Evolutionary conservation across 2,888 invertebrate species (phyloP), one percentile per base, ranked within the genome.

Genomic region (Cataglyphis rosenhaueri): DNA sequence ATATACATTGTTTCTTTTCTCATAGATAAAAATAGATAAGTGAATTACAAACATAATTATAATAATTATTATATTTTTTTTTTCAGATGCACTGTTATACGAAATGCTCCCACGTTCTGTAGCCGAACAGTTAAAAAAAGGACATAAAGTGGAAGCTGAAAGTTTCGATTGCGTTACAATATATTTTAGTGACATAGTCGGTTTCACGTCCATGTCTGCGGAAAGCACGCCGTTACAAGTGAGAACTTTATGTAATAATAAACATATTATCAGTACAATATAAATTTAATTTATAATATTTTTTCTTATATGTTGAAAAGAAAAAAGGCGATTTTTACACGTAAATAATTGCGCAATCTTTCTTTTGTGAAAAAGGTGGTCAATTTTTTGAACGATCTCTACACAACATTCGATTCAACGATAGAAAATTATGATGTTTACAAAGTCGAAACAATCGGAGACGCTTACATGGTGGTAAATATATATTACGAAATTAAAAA

Each of bases 121-220:
- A n/a, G 98, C 99, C 0, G 98, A 98, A 87, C 98, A 98, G 93
- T 95, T 99, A 87, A 98, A 98, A 95, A 96, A 97, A 85, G 99
- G 99, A 0, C 96, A 98, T 89, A 97, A 97, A 94, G 98, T 99
- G 9, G 96, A 98, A 95, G 98, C 98, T 0, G 99, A 99, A 95
- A 97, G 97, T 92, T 99, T 98, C 94, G 98, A 98, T 93, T 97
- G 97, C 86, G 98, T 98, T 21, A 98, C 98, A 2, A 98, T 99
- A 87, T 99, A 98, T 95, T 99, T 99, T 95, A 98, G 98, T 93
- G 99, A 99, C 93, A 98, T 99, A 85, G 98, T 98, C 44, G 99
- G 98, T 32, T 98, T 98, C 94, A 99, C 99, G 0, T 96, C 97
- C 44, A 97, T 99, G 97, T 98, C 98, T 0, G 98, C 98, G 0